Percentiles rank a stretch among this genome's conserved stretches.
These are phyloP conservation scores for Apis laboriosa DNA, from an alignment of 1,140 invertebrate species.

Conservation along the genomic window DNA sequence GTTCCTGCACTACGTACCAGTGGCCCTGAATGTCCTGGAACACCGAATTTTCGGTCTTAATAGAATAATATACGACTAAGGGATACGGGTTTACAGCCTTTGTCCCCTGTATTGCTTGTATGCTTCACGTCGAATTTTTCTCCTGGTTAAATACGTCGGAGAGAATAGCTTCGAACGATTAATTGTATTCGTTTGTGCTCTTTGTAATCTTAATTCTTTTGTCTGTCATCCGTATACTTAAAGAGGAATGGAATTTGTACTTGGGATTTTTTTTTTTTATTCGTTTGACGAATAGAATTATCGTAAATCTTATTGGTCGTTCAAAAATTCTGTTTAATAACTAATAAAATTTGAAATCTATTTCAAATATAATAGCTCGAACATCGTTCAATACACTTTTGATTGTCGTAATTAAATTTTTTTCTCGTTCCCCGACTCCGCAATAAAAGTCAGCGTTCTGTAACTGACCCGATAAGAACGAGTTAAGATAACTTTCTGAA, in stretches of 20 bases:
- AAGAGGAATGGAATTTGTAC: background rate
- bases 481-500: background rate
- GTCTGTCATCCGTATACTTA: background rate
- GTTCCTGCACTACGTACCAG: background rate
- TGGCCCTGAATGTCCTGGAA: slow-evolving; percentile 12
- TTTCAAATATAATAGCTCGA: too few relatives aligned
- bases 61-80: slow-evolving; percentile 14
- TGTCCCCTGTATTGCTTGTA: background rate
- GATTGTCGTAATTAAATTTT: background rate
- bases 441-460: background rate
- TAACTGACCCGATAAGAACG: background rate
- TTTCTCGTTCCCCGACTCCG: too few relatives aligned
- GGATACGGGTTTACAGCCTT: slow-evolving; percentile 28
- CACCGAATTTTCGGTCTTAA: slow-evolving; percentile 31
- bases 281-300: background rate
- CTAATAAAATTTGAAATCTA: background rate
- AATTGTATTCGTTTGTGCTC: background rate
- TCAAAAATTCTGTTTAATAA: background rate
- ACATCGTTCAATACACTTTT: background rate
- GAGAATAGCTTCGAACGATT: background rate
- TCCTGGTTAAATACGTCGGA: background rate
- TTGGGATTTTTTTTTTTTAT: background rate
- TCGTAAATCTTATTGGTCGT: background rate
- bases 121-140: background rate
- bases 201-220: background rate